These are phyloP conservation scores for Xanthia togata DNA, from an alignment of 2,888 invertebrate genomes.

Conservation along the genomic window DNA sequence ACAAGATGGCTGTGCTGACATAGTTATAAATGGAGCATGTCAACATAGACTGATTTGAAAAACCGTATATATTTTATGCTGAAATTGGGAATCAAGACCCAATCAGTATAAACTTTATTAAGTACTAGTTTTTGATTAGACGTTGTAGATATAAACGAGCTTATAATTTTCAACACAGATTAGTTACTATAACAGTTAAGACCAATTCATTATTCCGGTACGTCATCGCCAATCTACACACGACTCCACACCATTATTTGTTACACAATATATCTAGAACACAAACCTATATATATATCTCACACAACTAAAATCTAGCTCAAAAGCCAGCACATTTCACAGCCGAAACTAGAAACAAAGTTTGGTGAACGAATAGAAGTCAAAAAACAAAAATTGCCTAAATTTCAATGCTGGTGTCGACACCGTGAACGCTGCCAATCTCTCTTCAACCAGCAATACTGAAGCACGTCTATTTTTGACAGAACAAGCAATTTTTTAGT, in stretches of 20 bases:
- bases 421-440: conserved; percentile 50
- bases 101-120: not conserved
- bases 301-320: conserved; percentile 6
- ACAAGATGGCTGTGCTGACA: conserved; percentile 24
- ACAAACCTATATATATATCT: not conserved
- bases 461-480: conserved; percentile 42
- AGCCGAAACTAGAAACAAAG: conserved; percentile 38
- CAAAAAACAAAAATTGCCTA: conserved; percentile 41
- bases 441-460: conserved; percentile 22
- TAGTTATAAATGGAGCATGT: conserved; percentile 20
- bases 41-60: not conserved
- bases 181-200: not conserved
- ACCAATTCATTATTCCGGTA: not conserved
- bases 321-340: conserved; percentile 26
- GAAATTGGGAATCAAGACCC: not conserved
- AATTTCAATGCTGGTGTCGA: conserved; percentile 53
- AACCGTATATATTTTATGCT: not conserved
- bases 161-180: not conserved
- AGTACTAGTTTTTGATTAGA: not conserved
- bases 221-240: not conserved
- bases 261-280: not conserved
- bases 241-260: not conserved
- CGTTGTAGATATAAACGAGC: not conserved
- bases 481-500: conserved; percentile 20
- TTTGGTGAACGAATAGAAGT: conserved; percentile 35